phyloP scores from a whole-genome alignment of 2,888 invertebrate genomes.

The Sinopyrophorus schimmeli region DNA sequence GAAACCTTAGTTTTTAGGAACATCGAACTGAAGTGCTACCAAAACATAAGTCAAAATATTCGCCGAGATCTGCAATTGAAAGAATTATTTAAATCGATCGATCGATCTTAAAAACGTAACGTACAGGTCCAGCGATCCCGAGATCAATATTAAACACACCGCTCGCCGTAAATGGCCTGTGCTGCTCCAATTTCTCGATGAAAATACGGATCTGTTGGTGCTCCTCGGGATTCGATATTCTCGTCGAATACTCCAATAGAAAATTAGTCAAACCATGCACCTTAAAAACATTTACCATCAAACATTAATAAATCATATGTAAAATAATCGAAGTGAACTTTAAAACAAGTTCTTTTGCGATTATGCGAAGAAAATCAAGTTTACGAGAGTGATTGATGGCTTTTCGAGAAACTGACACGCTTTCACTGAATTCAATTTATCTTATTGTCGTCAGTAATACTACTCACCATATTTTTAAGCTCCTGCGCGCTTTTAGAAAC shows the following conservation, averaged over 20 bases:
- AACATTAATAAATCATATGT: no score
- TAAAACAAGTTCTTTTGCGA: no score
- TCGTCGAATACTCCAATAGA: constrained; percentile 51
- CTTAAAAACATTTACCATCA: constrained; percentile 33
- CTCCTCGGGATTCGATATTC: constrained; percentile 45
- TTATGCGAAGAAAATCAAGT: no score
- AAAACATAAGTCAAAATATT: constrained; percentile 54
- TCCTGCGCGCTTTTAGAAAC: constrained; percentile 49
- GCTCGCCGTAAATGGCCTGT: constrained; percentile 50
- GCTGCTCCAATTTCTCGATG: constrained; percentile 50
- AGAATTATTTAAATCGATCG: neutral
- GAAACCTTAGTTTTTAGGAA: constrained; percentile 44
- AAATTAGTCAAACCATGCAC: constrained; percentile 48
- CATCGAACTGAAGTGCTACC: constrained; percentile 53
- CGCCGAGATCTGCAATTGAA: constrained; percentile 50
- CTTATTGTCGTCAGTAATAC: no score
- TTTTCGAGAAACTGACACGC: no score
- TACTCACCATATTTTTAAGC: constrained; percentile 51
- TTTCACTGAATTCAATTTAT: no score
- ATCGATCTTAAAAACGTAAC: constrained; percentile 12
- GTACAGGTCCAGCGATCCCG: constrained; percentile 52
- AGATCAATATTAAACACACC: constrained; percentile 52
- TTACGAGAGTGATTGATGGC: no score
- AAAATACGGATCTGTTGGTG: constrained; percentile 53
- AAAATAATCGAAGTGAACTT: no score